Base-by-base conservation (phyloP, 2,888 invertebrate species). In the Patella depressa region DNA sequence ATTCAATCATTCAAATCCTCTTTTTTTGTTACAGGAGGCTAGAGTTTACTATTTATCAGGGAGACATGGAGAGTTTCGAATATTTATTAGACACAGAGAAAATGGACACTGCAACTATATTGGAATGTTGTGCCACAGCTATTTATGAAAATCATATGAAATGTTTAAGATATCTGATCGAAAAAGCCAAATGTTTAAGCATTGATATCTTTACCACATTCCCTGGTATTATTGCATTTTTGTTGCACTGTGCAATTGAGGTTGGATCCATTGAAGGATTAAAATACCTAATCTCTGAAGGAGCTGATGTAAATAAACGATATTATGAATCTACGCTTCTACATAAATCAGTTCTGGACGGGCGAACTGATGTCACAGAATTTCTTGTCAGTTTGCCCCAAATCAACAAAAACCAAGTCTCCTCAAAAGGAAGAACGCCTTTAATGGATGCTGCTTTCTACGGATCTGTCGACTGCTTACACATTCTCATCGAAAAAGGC, bases 381-480 rank as follows among this genome's bases (percentile, higher is more conserved):
- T 65, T 65, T 24, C 65, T 65, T 24, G 65, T 65, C 5, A 65
- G 65, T 65, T 24, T 65, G 14, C 65, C 65, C 24, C 65, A 65
- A 65, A 65, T 65, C 5, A 65, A 65, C 24, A 65, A 65, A 65
- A 65, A 65, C 14, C 65, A 65, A 24, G 65, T 65, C 19, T 65
- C 65, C 19, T 65, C 65, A 2, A 65, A 65, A 65, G 65, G 65
- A 19, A 65, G 65, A 24, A 65, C 65, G 11, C 65, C 65, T 24
- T 65, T 65, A 65, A 65, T 65, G 65, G 65, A 65, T 65, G 65
- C 65, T 65, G 65, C 65, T 24, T 65, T 65, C 24, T 65, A 65
- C 14, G 65, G 65, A 24, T 65, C 65, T 65, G 65, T 14, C 14
- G 65, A 65, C 65, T 65, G 65, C 14, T 65, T 65, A 65, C 65